Conservation (phyloP, 2,888 invertebrate species). For the Chelonus formosanus region DNA sequence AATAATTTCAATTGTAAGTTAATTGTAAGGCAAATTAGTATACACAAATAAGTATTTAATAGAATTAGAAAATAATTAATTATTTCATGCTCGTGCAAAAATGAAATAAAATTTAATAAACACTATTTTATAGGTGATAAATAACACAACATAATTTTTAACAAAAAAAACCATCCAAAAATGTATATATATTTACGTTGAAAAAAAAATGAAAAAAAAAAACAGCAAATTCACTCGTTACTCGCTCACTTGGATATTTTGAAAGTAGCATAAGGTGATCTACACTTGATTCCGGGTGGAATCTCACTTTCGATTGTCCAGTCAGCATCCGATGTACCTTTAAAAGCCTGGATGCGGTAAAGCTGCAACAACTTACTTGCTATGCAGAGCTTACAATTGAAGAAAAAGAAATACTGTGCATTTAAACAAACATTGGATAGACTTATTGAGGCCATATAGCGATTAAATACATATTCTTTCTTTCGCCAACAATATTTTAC, state of each 20-base stretch:
- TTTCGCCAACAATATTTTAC: no score
- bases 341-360: slow-evolving; percentile 50
- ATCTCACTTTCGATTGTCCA: slow-evolving; percentile 45
- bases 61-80: no score
- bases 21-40: no score
- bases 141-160: no score
- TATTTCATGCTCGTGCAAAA: no score
- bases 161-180: slow-evolving; percentile 16
- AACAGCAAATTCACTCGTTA: slow-evolving; percentile 41
- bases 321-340: slow-evolving; percentile 46
- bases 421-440: neutral
- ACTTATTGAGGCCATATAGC: slow-evolving; percentile 7
- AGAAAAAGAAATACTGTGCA: slow-evolving; percentile 33
- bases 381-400: slow-evolving; percentile 38
- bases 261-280: slow-evolving; percentile 46
- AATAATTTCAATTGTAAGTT: no score
- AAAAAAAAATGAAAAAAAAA: slow-evolving; percentile 24
- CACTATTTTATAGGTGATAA: no score
- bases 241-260: slow-evolving; percentile 49
- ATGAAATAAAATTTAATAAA: no score
- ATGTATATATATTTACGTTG: slow-evolving; percentile 12
- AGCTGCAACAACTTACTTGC: slow-evolving; percentile 50
- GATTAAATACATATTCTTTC: slow-evolving; percentile 15
- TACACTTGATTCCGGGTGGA: slow-evolving; percentile 45
- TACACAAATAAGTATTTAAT: no score